Conservation (phyloP, 2,888 invertebrate species). For the Cheilosia variabilis region DNA sequence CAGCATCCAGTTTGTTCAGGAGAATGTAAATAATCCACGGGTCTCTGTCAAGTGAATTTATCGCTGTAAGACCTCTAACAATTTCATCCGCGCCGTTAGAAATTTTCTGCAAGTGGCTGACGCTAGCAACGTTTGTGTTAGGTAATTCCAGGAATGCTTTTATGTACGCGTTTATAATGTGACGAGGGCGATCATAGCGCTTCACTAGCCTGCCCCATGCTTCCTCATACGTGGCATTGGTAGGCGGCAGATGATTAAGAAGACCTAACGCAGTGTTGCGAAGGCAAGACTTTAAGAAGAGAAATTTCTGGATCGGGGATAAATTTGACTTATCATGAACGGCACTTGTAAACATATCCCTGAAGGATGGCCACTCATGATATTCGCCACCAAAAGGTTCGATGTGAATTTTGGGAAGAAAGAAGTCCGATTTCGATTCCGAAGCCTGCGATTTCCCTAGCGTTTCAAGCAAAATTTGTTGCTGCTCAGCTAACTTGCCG, state of each 20-base stretch:
- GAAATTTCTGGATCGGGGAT: constrained; percentile 25
- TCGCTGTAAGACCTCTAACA: constrained; percentile 14
- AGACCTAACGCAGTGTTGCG: constrained; percentile 8
- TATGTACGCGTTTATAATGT: constrained; percentile 22
- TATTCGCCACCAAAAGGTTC: constrained; percentile 13
- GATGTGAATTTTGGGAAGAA: constrained; percentile 20
- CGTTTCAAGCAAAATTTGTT: constrained; percentile 4
- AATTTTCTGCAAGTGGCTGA: constrained; percentile 31
- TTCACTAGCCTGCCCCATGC: constrained; percentile 31
- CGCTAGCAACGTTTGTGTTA: background rate
- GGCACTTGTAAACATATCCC: constrained; percentile 13
- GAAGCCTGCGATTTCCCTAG: background rate
- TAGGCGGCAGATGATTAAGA: constrained; percentile 9
- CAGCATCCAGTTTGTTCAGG: constrained; percentile 39
- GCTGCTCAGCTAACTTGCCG: constrained; percentile 2
- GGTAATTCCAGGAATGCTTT: constrained; percentile 25
- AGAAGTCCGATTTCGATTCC: background rate
- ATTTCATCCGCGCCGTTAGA: constrained; percentile 56
- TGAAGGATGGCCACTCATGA: constrained; percentile 29
- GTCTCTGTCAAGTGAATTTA: constrained; percentile 33
- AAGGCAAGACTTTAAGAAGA: constrained; percentile 18
- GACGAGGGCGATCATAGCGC: constrained; percentile 29
- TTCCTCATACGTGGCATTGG: constrained; percentile 1
- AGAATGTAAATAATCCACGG: constrained; percentile 49
- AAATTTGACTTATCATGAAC: constrained; percentile 23